Evolutionary conservation across 1,140 invertebrate species (phyloP), one percentile per base, ranked within the genome.

Genomic region (Drosophila arizonae): DNA sequence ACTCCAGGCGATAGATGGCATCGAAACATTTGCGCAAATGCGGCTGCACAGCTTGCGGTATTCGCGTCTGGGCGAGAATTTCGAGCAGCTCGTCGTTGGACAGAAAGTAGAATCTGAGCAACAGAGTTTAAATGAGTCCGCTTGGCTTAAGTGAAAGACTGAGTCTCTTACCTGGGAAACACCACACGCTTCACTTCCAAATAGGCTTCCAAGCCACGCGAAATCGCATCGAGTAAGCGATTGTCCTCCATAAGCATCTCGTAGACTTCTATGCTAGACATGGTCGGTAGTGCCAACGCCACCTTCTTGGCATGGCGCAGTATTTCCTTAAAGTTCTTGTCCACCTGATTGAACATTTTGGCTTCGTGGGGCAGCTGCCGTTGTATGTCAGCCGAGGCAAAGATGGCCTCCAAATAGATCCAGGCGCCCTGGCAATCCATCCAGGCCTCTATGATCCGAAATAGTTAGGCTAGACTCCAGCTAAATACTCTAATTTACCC

Each of bases 51-150:
- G 96, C 96, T 72, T 96, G 95, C 0, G 97, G 96, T 92, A 97
- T 96, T 70, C 95, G 93, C 0, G 96, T 97, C 94, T 97, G 96
- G 43, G 97, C 96, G 52, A 99, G 93, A 81, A 98, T 98, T 92
- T 98, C 97, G 33, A 99, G 92, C 15, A 99, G 92, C 89, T 98
- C 97, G 78, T 98, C 97, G 92, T 99, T 98, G 1, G 97, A 98
- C 24, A 99, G 92, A 91, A 99, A 99, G 92, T 98, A 99, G 92
- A 99, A 96, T 64, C 90, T 91, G 10, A 8, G 10, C n/a, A n/a
- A 4, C 0, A 13, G 9, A 52, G 4, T 9, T n/a, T 11, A 39
- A 39, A 11, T 1, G 6, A n/a, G 2, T 10, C 5, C 24, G 48
- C 11, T 10, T 6, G 24, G n/a, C 1, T 41, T 28, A 39, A 13